Evolutionary conservation across 2,113 vertebrate species (phyloP), one percentile per base, ranked within the genome.

Genomic region (Thinocorus orbignyianus): DNA sequence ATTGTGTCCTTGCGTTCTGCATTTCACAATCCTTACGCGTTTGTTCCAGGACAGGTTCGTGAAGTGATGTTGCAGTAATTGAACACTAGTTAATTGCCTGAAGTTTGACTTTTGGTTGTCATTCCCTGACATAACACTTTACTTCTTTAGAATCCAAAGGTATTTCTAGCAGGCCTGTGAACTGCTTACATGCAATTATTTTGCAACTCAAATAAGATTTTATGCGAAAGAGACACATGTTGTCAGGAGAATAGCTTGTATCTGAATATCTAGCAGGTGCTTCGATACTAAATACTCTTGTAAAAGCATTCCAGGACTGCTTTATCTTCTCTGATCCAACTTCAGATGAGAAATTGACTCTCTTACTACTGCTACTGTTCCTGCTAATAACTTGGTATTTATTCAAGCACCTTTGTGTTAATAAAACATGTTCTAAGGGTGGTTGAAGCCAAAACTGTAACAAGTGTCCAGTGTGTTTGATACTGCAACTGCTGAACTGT

Each of bases 1-100:
- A 9, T 1, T 7, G 23, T 7, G 10, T 10, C 0, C 1, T 16
- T 44, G 13, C 17, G 35, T n/a, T 10, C 12, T 61, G 92, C 20
- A 0, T 92, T 88, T 77, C 84, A 9, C 83, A 86, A 9, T 25
- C 46, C 16, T 10, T 0, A 0, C 0, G 10, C 11, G 58, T 24
- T 55, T 1, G 3, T 77, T 69, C 60, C 81, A 46, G 17, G 8
- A 11, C 41, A 3, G 24, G 80, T 86, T 66, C n/a, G 60, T 69
- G 74, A 41, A 52, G 46, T 2, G 41, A 13, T 69, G 76, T 44
- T 2, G 64, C 55, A 91, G n/a, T 73, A 37, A 4, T 20, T 44
- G 6, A 57, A 16, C 3, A 0, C 16, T 17, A 17, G 7, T 23
- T 82, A 26, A 60, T 88, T 65, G 60, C 18, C 8, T 80, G 14